Base-by-base conservation (phyloP, 2,888 invertebrate genomes). In the Asteroscopus sphinx region DNA sequence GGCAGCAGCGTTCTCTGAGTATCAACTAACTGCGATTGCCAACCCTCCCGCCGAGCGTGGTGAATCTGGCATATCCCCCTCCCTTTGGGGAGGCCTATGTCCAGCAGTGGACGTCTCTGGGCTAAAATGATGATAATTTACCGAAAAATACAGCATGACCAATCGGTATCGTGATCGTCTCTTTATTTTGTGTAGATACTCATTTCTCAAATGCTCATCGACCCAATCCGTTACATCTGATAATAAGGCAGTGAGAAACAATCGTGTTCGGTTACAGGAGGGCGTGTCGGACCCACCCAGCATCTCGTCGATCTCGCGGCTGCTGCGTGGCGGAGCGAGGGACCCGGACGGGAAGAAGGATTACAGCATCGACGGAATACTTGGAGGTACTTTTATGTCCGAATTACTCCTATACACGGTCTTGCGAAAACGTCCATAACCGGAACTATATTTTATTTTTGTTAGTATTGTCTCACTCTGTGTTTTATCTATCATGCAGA, bases 231-330 rank as follows among this genome's bases (percentile, higher is more conserved):
- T 67, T 46, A 64, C 49, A 44, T 49, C 32, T 55, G 48, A 46
- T 73, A 76, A 73, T 76, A 53, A 72, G 60, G 51, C 63, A 74
- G 54, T 72, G 71, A 77, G 54, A 78, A 68, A 69, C 68, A 63
- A 77, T 66, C 48, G 57, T 59, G 56, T 59, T 49, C 71, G 58
- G 67, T 93, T 93, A 75, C 97, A 98, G 96, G 97, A 98, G 74
- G 98, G 98, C 59, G 96, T 98, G 60, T 97, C 98, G 73, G 98
- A 99, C 89, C 99, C 98, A 6, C 99, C 99, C 25, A 99, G 98
- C 64, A 98, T 98, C 59, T 98, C 98, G 73, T 98, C 98, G 48
- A 99, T 99, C 80, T 98, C 98, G 70, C 96, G 99, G 53, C 95
- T 99, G 47, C 95, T 99, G 47, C 96, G 98, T 4, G 97, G 97